Conservation (phyloP, 1,140 invertebrate genomes). For the Papilio polytes region DNA sequence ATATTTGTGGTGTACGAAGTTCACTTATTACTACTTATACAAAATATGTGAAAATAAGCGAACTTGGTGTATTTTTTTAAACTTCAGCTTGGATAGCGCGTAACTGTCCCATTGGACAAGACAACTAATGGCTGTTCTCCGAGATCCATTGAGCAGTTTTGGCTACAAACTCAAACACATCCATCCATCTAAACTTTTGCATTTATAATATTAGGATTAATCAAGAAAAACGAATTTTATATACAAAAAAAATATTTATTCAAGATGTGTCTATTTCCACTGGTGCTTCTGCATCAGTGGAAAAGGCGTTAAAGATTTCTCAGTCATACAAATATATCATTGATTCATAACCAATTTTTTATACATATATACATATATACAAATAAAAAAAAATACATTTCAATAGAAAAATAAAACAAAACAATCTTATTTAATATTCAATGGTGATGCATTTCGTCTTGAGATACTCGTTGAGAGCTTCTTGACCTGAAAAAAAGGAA, state of each 20-base stretch:
- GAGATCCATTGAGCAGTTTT: no score
- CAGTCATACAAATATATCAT: conserved; percentile 15
- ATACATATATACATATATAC: conserved; percentile 27
- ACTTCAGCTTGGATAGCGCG: no score
- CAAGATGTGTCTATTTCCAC: background rate
- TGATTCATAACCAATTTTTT: conserved; percentile 8
- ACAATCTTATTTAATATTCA: conserved; percentile 89
- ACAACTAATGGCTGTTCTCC: no score
- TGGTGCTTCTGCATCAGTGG: background rate
- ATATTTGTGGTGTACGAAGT: no score
- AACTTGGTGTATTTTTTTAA: no score
- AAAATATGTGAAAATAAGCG: no score
- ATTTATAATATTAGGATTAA: no score
- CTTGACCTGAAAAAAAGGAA: conserved; percentile 87
- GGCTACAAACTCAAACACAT: no score
- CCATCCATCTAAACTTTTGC: no score
- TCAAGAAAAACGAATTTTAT: background rate
- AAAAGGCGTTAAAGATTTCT: background rate
- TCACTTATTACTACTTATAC: no score
- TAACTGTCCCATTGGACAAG: no score
- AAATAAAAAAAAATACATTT: background rate
- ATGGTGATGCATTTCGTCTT: conserved; percentile 97
- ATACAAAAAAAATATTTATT: background rate
- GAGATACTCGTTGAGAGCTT: conserved; percentile 97
- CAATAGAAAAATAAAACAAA: conserved; percentile 16